These are phyloP conservation scores for Phymanthus crucifer DNA, from an alignment of 92 coral and sea anemone species.

Conservation along the genomic window DNA sequence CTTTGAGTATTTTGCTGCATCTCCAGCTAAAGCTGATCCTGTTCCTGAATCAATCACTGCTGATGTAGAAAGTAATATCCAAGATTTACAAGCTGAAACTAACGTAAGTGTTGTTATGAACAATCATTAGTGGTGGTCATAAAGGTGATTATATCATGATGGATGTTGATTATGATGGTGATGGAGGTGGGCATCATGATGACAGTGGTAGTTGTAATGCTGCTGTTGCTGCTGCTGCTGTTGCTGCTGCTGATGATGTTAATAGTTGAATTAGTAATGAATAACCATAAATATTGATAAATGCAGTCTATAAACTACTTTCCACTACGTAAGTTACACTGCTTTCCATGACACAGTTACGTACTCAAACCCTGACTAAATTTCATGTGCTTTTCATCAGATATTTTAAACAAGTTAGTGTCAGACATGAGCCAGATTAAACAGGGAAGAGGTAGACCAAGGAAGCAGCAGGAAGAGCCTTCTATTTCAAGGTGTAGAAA, in stretches of 20 bases:
- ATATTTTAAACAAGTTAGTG: background rate
- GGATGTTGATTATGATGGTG: too few relatives aligned
- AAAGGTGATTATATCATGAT: too few relatives aligned
- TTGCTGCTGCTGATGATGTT: too few relatives aligned
- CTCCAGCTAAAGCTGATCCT: slow-evolving; percentile 37
- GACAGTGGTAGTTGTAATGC: too few relatives aligned
- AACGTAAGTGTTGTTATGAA: slow-evolving; percentile 3
- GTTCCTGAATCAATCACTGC: slow-evolving; percentile 12
- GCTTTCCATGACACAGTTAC: too few relatives aligned
- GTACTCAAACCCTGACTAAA: background rate
- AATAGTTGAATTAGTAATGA: too few relatives aligned
- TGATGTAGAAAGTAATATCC: background rate
- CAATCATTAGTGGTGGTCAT: background rate
- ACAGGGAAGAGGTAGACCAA: background rate
- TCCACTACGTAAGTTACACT: too few relatives aligned
- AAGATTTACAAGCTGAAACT: slow-evolving; percentile 11
- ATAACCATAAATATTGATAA: too few relatives aligned
- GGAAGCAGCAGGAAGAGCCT: background rate
- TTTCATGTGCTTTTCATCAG: background rate
- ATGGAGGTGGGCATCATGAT: too few relatives aligned
- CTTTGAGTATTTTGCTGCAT: slow-evolving; percentile 25
- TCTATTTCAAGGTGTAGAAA: background rate
- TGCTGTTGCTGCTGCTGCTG: too few relatives aligned
- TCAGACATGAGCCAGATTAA: background rate
- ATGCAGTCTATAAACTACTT: too few relatives aligned